A percentile compares a stretch with the other conserved stretches of the same genome.
Evolutionary conservation across 2,797 vertebrate genomes (phyloP).

Genomic region (Sebastes oblongus): DNA sequence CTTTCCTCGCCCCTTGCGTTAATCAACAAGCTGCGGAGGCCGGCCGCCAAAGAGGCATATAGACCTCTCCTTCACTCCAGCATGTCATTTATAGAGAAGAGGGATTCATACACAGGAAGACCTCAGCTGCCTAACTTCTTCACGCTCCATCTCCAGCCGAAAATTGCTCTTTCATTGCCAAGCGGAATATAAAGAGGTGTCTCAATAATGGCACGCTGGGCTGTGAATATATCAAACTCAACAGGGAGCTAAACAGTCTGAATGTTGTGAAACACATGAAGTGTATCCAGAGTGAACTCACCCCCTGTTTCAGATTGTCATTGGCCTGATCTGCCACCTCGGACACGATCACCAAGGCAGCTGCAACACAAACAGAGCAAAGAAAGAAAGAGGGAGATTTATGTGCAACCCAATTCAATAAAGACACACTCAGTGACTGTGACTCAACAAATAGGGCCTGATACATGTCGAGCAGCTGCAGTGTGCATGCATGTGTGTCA

Average conservation of each 20-base stretch:
- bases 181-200: constrained; percentile 22
- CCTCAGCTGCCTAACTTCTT: constrained; percentile 35
- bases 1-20: constrained; percentile 32
- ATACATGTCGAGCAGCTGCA: constrained; percentile 40
- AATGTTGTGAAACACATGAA: constrained; percentile 8
- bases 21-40: constrained; percentile 46
- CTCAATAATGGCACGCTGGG: constrained; percentile 4
- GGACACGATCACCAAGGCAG: constrained; percentile 89
- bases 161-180: constrained; percentile 54
- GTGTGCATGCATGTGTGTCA: background rate
- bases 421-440: constrained; percentile 28
- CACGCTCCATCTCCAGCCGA: constrained; percentile 23
- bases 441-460: constrained; percentile 9
- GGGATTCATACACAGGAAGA: constrained; percentile 20
- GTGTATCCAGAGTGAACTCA: constrained; percentile 77
- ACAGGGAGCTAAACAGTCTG: constrained; percentile 26
- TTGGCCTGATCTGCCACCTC: constrained; percentile 92
- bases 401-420: constrained; percentile 23
- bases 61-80: constrained; percentile 38
- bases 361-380: constrained; percentile 77
- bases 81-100: constrained; percentile 27
- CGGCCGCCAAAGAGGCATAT: constrained; percentile 23
- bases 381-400: constrained; percentile 31
- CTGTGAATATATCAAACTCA: constrained; percentile 28
- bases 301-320: constrained; percentile 94